Evolutionary conservation across 2,888 invertebrate species (phyloP).

Genomic region (Luperina testacea): DNA sequence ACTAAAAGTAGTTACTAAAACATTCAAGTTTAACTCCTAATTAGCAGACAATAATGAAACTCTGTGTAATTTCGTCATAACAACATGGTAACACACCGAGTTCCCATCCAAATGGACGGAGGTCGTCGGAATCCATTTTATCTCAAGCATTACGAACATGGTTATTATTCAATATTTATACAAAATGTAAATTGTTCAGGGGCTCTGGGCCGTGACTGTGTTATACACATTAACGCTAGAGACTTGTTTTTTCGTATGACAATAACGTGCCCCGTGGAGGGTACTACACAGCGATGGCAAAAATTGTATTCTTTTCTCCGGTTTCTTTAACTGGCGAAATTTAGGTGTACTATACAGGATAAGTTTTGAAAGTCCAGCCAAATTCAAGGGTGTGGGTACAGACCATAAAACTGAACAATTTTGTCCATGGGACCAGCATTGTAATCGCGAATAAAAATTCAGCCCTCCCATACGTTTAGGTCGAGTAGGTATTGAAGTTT

Average conservation of each 20-base stretch:
- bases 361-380: too few species aligned
- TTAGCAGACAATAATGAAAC: slow-evolving; percentile 12
- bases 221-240: slow-evolving; percentile 66
- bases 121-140: slow-evolving; percentile 68
- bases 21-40: neutral
- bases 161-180: slow-evolving; percentile 80
- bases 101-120: slow-evolving; percentile 53
- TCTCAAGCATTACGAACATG: slow-evolving; percentile 69
- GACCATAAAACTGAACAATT: too few species aligned
- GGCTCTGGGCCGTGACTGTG: slow-evolving; percentile 73
- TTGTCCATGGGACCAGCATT: too few species aligned
- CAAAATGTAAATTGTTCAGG: slow-evolving; percentile 82
- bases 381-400: too few species aligned
- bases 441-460: too few species aligned
- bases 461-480: too few species aligned
- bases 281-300: slow-evolving; percentile 65
- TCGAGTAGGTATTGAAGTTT: too few species aligned
- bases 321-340: slow-evolving; percentile 38
- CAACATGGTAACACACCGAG: slow-evolving; percentile 48
- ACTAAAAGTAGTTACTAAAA: slow-evolving; percentile 1
- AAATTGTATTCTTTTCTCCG: slow-evolving; percentile 67
- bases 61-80: slow-evolving; percentile 32
- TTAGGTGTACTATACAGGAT: neutral
- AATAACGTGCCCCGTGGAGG: slow-evolving; percentile 72
- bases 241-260: slow-evolving; percentile 74